Conservation (phyloP, 2,113 vertebrate genomes). For the Oncorhynchus masou region DNA sequence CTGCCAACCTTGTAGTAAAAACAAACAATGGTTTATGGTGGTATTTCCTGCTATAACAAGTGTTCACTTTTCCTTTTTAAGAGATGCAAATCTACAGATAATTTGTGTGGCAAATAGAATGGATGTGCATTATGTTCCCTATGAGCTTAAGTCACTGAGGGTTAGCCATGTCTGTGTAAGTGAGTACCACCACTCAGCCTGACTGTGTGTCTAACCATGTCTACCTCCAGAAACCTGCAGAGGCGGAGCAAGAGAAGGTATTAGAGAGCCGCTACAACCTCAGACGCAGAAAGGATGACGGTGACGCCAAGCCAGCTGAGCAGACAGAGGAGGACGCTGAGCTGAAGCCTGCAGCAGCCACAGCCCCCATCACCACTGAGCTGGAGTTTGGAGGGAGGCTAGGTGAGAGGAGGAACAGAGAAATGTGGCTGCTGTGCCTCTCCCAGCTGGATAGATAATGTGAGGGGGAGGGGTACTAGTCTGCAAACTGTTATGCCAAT, state of each 20-base stretch:
- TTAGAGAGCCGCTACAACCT: slow-evolving; percentile 78
- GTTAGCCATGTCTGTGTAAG: not conserved
- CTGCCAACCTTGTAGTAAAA: not conserved
- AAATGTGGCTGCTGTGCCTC: not conserved
- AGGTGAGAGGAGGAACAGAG: slow-evolving; percentile 65
- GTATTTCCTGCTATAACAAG: not conserved
- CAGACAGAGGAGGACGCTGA: slow-evolving; percentile 45
- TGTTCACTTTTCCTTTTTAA: not conserved
- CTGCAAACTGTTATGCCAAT: too few relatives aligned
- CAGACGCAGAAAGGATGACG: slow-evolving; percentile 79
- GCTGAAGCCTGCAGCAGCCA: slow-evolving; percentile 19
- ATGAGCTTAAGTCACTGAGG: not conserved
- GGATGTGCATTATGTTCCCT: not conserved
- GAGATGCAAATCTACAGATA: not conserved
- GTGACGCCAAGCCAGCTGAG: slow-evolving; percentile 32
- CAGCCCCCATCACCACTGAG: slow-evolving; percentile 51
- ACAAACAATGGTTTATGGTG: not conserved
- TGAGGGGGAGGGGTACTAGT: too few relatives aligned
- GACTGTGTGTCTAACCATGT: not conserved
- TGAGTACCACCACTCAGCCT: too few relatives aligned
- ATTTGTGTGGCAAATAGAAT: not conserved
- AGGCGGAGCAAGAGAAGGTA: slow-evolving; percentile 66
- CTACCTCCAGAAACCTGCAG: slow-evolving; percentile 54
- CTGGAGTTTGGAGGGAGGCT: slow-evolving; percentile 88
- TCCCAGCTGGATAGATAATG: too few relatives aligned